Conservation (phyloP, 2,888 invertebrate species). For the Schizotus pectinicornis region DNA sequence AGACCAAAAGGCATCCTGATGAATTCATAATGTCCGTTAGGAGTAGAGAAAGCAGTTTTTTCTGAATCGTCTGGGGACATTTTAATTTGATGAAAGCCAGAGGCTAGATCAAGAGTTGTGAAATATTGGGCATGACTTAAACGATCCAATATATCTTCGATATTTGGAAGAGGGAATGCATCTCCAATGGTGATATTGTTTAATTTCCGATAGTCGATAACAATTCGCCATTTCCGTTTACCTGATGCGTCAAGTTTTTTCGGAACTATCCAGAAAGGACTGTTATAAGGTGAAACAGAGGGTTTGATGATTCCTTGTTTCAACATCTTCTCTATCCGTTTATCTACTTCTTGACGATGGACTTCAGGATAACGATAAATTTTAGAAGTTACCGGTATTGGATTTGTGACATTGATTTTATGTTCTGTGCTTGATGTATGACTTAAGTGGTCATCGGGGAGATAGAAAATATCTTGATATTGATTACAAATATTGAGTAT, state of each 20-base stretch:
- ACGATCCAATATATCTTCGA: conserved; percentile 35
- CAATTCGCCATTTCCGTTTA: conserved; percentile 45
- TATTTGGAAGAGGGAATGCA: conserved; percentile 38
- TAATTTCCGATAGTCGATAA: conserved; percentile 50
- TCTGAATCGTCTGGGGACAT: conserved; percentile 25
- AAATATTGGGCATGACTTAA: conserved; percentile 36
- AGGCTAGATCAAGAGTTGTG: conserved; percentile 35
- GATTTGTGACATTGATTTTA: conserved; percentile 40
- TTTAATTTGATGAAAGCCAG: conserved; percentile 37
- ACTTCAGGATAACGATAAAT: conserved; percentile 48
- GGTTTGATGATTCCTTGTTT: conserved; percentile 42
- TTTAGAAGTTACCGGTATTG: conserved; percentile 44
- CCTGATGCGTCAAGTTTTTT: conserved; percentile 44
- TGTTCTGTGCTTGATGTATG: conserved; percentile 36
- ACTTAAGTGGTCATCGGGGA: conserved; percentile 34
- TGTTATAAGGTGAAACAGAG: conserved; percentile 34
- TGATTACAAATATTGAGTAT: conserved; percentile 30
- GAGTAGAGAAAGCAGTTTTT: conserved; percentile 40
- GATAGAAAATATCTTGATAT: conserved; percentile 39
- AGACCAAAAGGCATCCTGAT: conserved; percentile 41
- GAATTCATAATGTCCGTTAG: conserved; percentile 39
- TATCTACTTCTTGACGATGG: conserved; percentile 43
- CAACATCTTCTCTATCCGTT: conserved; percentile 44
- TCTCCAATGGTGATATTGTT: conserved; percentile 48
- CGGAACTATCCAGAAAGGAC: conserved; percentile 44